These are phyloP conservation scores for Pluvianellus socialis DNA, from an alignment of 2,113 vertebrate species.

Conservation along the genomic window DNA sequence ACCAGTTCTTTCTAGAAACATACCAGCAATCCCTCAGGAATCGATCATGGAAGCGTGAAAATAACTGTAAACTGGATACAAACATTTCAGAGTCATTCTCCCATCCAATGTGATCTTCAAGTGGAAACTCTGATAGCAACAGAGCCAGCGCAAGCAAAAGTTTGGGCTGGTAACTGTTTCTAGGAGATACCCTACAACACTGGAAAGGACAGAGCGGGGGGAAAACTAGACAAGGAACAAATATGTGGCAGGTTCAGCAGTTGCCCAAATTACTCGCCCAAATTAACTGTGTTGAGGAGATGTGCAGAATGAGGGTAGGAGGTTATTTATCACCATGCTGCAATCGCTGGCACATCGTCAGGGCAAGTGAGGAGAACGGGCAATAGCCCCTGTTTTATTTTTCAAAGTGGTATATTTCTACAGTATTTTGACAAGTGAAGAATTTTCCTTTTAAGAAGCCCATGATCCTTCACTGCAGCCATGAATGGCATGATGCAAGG, in stretches of 20 bases:
- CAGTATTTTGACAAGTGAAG: background rate
- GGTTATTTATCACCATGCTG: background rate
- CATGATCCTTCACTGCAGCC: background rate
- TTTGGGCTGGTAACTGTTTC: background rate
- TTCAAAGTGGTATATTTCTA: background rate
- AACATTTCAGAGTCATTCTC: constrained; percentile 9
- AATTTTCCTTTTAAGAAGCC: background rate
- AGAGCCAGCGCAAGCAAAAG: background rate
- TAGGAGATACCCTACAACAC: background rate
- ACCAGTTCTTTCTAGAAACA: constrained; percentile 71
- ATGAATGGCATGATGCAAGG: background rate
- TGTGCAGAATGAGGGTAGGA: background rate
- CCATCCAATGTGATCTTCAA: background rate
- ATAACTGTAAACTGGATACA: constrained; percentile 54
- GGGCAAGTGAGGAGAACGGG: background rate
- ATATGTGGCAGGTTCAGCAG: background rate
- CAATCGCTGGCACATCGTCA: background rate
- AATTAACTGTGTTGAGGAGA: background rate
- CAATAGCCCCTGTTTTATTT: background rate
- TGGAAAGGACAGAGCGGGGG: background rate
- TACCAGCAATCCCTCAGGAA: constrained; percentile 66
- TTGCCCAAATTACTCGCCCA: background rate
- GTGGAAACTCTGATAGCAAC: background rate
- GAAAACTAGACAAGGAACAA: background rate
- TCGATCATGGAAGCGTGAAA: constrained; percentile 42